Evolutionary conservation across 2,797 vertebrate genomes (phyloP), one percentile per base, ranked within the genome.

Genomic region (Percopsis omiscomaycus): DNA sequence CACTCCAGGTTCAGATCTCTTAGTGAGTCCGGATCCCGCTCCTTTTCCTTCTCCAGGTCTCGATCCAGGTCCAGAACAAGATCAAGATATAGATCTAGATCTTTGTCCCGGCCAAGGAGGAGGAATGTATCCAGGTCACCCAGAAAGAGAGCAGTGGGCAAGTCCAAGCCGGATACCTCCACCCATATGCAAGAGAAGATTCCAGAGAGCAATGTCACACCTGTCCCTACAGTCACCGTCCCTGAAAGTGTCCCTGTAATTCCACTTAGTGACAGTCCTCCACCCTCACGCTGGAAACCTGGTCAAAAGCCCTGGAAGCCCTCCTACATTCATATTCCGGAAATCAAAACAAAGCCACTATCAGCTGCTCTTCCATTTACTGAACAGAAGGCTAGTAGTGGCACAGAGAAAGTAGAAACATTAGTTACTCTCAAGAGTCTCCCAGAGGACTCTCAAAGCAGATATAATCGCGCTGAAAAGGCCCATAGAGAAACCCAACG

Each of bases 251-350:
- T 93, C 57, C 91, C 95, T 3, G 94, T 95, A 16, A 94, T 99
- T 71, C 96, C 97, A 0, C 71, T 99, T 56, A 99, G 98, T 30
- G 98, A 99, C 60, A 99, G 98, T 27, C 98, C 98, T 2, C 97
- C 98, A 0, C 98, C 98, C 14, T 99, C 98, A 0, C 91, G 97
- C 58, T 99, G 98, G 98, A 98, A 98, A 76, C 98, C 98, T 10
- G 98, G 94, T 8, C 97, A 98, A 71, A 99, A 99, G 77, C 98
- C 98, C 0, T 99, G 98, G 98, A 99, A 98, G 59, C 94, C 98
- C 0, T 98, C 98, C 0, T 99, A 99, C 0, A 91, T 98, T 68
- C 91, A 95, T 8, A 93, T 96, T 74, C 95, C 95, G 82, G 95
- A 96, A 68, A 93, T 96, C 77, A 96, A 96, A 87, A 88, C 92